Base-by-base conservation (phyloP, 2,888 invertebrate species). In the Drosophila formosana region DNA sequence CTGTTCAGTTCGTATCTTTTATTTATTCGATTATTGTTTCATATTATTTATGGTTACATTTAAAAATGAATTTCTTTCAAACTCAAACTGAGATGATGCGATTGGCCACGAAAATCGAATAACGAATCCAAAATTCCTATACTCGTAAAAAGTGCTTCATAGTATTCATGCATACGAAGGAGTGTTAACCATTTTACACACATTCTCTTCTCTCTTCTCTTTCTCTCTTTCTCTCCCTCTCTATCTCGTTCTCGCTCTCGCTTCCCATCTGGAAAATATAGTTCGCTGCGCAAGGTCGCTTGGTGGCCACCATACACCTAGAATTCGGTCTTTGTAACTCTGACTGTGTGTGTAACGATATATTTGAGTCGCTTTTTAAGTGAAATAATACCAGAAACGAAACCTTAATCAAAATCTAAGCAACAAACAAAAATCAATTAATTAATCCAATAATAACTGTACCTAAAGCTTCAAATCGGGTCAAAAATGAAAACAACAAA, bases 281-380 rank as follows among this genome's bases (percentile, higher is more conserved):
- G 91, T 88, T 87, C 78, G 90, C 86, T 82, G 83, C 89, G 74
- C 91, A 91, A 83, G 92, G 91, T 81, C 90, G 91, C 79, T 88
- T 91, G 88, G 88, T 91, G 77, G 92, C 91, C 79, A 91, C 91
- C 76, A 91, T 91, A 73, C 91, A 90, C 82, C 91, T 92, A 84
- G 91, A 91, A 90, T 91, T 91, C 84, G 92, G 91, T 90, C 91
- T 90, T 80, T 91, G 91, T 89, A 91, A 90, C 82, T 90, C 91
- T 77, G 91, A 91, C 89, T 91, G 91, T 90, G 91, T 91, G 91
- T 91, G 91, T 91, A 91, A 87, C 78, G 89, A 90, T 89, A 84
- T 91, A 81, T 91, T 91, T 91, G 86, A 90, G 58, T 91, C 91
- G 89, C 91, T 91, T 77, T 91, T 91, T 89, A 90, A 90, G 83